Evolutionary conservation across 2,113 vertebrate species (phyloP), one percentile per base, ranked within the genome.

Genomic region (Lycaon pictus): DNA sequence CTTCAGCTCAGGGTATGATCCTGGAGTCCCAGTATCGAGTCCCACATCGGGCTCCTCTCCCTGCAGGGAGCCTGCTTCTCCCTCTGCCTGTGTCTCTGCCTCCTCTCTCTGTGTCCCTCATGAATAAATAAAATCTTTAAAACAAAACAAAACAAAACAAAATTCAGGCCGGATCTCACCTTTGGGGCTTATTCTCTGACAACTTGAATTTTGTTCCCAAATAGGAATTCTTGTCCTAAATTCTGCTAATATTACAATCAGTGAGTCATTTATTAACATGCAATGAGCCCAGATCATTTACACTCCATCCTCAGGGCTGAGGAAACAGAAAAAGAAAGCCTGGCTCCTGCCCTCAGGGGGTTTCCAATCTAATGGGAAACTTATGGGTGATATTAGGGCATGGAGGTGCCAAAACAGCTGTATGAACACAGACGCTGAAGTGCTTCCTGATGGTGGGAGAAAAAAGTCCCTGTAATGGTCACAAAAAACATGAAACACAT

Each of bases 161-260:
- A 95, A 19, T 81, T 79, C 51, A 93, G 63, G 22, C 69, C 56
- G 92, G 71, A 81, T 51, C 56, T 80, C 29, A 94, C 25, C n/a
- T 51, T 5, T 65, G 2, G 22, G 62, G 35, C 20, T 82, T n/a
- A 20, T 85, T 95, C 84, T 95, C 37, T 62, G 88, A 91, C 2
- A 16, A 53, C 5, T 20, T 60, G 85, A 55, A 79, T n/a, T 55
- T 79, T 55, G 27, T 79, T 10, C 76, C 43, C 43, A 76, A 51
- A 12, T 56, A 71, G 4, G 65, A 91, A 83, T 22, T 8, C 89
- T 69, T 71, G 51, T 27, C 60, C 71, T 88, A 13, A 56, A 63
- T 17, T 80, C 83, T 93, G 58, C 55, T 19, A 35, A 16, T n/a
- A 43, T 35, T 77, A 43, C 60, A 27, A 15, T 56, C 43, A 53